phyloP scores from a whole-genome alignment of 2,113 vertebrate species.

The Nycticorax nycticorax region DNA sequence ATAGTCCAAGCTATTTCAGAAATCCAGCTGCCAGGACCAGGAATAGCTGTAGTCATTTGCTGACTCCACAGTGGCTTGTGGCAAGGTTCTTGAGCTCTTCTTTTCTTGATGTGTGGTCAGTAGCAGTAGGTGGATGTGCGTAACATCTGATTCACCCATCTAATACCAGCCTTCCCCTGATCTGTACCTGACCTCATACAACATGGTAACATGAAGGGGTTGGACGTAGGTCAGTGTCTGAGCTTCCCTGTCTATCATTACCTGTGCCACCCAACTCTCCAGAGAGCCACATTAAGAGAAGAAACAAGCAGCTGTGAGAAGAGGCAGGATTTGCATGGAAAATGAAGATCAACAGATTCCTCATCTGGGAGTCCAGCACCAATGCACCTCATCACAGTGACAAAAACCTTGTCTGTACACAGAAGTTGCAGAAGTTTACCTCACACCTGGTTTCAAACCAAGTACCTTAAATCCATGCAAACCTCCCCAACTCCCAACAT shows the following conservation, averaged over 20 bases:
- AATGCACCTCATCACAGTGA: neutral
- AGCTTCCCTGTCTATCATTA: neutral
- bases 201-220: neutral
- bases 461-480: neutral
- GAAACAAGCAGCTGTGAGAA: neutral
- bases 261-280: neutral
- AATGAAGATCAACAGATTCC: neutral
- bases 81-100: neutral
- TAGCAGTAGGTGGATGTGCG: neutral
- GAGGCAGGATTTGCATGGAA: neutral
- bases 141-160: neutral
- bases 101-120: neutral
- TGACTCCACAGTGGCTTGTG: neutral
- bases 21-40: neutral
- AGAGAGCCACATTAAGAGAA: neutral
- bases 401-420: neutral
- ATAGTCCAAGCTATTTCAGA: neutral
- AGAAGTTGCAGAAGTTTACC: neutral
- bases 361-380: neutral
- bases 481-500: neutral
- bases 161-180: neutral
- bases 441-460: neutral
- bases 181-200: neutral
- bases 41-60: neutral
- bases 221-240: neutral